Conservation (phyloP, 2,888 invertebrate species). For the Pachymerium ferrugineum region DNA sequence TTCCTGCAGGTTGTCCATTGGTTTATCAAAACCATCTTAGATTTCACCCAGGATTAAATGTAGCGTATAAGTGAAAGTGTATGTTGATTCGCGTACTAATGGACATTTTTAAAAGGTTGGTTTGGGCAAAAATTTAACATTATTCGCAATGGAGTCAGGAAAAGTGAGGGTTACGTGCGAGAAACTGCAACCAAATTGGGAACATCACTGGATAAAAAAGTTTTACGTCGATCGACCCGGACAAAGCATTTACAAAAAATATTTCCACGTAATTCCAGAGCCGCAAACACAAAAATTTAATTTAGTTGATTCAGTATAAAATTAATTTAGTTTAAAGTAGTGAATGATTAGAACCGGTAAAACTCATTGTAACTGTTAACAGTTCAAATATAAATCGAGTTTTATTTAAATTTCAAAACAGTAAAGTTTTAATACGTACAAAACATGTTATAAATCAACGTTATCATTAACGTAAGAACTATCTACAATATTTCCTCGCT, state of each 20-base stretch:
- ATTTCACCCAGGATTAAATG: neutral
- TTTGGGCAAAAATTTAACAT: conserved; percentile 67
- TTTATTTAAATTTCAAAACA: too few species aligned
- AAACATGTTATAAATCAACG: too few species aligned
- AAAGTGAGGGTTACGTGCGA: conserved; percentile 76
- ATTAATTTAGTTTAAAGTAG: neutral
- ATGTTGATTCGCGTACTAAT: neutral
- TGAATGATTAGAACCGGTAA: neutral
- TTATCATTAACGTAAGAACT: neutral
- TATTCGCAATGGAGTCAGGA: conserved; percentile 75
- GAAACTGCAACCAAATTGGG: conserved; percentile 69
- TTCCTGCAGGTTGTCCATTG: neutral
- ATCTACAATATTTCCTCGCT: neutral
- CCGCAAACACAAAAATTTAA: conserved; percentile 5
- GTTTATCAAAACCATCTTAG: neutral
- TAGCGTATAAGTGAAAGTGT: neutral
- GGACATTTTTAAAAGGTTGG: conserved; percentile 61
- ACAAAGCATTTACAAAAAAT: conserved; percentile 46
- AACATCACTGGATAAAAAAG: conserved; percentile 65
- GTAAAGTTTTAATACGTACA: too few species aligned
- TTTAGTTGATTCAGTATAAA: too few species aligned
- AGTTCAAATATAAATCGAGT: too few species aligned
- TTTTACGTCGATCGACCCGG: conserved; percentile 60
- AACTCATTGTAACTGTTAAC: too few species aligned
- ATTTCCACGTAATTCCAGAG: neutral